Base-by-base conservation (phyloP, 2,797 vertebrate genomes). In the Paedocypris micromegethes region DNA sequence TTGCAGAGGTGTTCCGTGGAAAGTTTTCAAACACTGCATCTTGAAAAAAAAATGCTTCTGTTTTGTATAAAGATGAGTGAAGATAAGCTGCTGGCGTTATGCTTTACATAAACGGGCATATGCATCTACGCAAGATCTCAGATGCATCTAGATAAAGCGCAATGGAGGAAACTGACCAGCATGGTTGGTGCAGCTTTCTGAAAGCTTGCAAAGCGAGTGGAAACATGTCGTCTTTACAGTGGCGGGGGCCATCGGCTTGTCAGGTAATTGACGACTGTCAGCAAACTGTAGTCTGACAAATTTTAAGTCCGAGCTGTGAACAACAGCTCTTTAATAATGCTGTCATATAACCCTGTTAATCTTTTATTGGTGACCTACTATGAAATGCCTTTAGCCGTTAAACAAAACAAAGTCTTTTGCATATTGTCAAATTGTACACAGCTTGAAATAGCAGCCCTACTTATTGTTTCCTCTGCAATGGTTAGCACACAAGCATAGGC, bases 191-290 rank as follows among this genome's bases (percentile, higher is more conserved):
- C 48, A 52, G 48, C 46, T 52, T 6, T 43, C 45, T 46, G 42
- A 42, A 51, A 23, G 23, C 23, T 44, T 23, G 0, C 7, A 53
- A 59, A 4, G 43, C 66, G 58, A 50, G 46, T 2, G 9, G 37
- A 3, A 44, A 41, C 66, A 42, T 3, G 58, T 9, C 55, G 57
- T 61, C 58, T 69, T 69, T 61, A 61, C 50, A 55, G 51, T 42
- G 5, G 37, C 38, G 48, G 39, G 42, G 9, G 4, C 37, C 57
- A 48, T 23, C 47, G 53, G 38, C 52, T 23, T 66, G 45, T 47
- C 3, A 5, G 5, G 46, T 47, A 66, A 57, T 57, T 66, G 54
- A 58, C 9, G 54, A 58, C 64, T 66, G 54, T 54, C 49, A 68
- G 4, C 23, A 51, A 40, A 46, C 7, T 47, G 43, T 57, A 39